A percentile compares a stretch with the other conserved stretches of the same genome.
phyloP scores from a whole-genome alignment of 2,888 invertebrate genomes.

The Dolichopus griseipennis region DNA sequence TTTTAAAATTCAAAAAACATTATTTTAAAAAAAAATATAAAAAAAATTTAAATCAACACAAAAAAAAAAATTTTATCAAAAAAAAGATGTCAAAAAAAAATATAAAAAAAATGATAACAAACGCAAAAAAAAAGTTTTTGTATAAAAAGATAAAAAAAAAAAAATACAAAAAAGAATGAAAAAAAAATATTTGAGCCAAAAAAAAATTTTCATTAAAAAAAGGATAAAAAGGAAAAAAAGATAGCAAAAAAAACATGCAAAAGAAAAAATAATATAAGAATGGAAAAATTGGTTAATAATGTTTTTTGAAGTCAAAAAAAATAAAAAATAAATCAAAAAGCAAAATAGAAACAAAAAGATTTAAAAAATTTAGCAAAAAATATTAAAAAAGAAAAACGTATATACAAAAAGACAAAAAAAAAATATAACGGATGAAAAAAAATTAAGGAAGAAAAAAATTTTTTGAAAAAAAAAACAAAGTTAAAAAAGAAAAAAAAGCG shows the following conservation, averaged over 20 bases:
- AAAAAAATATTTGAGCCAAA: conserved; percentile 19
- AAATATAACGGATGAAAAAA: conserved; percentile 25
- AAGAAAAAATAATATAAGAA: conserved; percentile 18
- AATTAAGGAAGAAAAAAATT: conserved; percentile 24
- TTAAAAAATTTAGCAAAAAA: conserved; percentile 18
- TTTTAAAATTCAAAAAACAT: conserved; percentile 18
- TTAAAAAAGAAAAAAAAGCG: conserved; percentile 26
- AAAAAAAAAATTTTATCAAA: conserved; percentile 13
- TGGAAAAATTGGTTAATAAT: conserved; percentile 2
- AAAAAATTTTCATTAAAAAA: conserved; percentile 21
- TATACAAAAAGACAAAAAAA: conserved; percentile 17
- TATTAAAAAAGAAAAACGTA: conserved; percentile 24
- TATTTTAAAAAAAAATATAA: conserved; percentile 13
- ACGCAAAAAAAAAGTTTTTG: conserved; percentile 22
- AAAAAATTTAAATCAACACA: conserved; percentile 13
- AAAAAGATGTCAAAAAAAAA: conserved; percentile 20
- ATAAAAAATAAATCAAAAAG: conserved; percentile 21
- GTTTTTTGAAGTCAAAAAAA: conserved; percentile 16
- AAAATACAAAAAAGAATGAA: conserved; percentile 23
- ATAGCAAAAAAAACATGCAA: conserved; percentile 19
- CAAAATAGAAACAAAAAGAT: conserved; percentile 20
- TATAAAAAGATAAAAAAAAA: conserved; percentile 25
- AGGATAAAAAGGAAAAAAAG: conserved; percentile 22
- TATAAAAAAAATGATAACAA: conserved; percentile 25
- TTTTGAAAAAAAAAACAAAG: conserved; percentile 24